Evolutionary conservation across 2,113 vertebrate genomes (phyloP).

Genomic region (Ictalurus punctatus): DNA sequence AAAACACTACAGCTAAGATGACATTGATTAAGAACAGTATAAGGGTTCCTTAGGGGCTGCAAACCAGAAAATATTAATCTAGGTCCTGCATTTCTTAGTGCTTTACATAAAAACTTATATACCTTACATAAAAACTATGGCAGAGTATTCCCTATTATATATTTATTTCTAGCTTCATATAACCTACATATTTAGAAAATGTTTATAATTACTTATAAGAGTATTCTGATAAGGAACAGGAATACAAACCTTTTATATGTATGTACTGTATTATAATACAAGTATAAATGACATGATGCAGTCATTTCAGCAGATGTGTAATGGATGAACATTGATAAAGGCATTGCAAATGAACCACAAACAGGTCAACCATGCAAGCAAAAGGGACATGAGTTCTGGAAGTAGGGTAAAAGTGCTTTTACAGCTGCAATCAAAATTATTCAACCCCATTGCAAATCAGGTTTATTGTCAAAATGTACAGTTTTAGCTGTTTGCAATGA

Average conservation of each 20-base stretch:
- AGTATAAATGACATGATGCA: neutral
- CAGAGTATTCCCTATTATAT: neutral
- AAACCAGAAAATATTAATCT: neutral
- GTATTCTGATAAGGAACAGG: neutral
- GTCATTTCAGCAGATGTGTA: slow-evolving; percentile 5
- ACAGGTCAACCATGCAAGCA: slow-evolving; percentile 7
- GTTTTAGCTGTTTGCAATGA: too few relatives aligned
- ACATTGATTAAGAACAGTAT: neutral
- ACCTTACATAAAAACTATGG: neutral
- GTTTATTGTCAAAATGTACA: too few relatives aligned
- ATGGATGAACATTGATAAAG: neutral
- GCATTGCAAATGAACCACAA: slow-evolving; percentile 11
- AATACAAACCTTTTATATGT: neutral
- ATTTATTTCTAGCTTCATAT: neutral
- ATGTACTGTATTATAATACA: neutral
- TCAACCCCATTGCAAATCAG: too few relatives aligned
- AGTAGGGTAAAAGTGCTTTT: neutral
- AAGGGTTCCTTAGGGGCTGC: neutral
- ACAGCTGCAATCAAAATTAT: too few relatives aligned
- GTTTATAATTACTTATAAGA: neutral
- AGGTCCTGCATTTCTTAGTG: neutral
- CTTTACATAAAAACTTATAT: neutral
- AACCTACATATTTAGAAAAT: neutral
- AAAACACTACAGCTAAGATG: neutral
- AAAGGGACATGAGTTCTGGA: neutral